Percentiles rank a stretch among this genome's conserved stretches.
phyloP scores from a whole-genome alignment of 2,113 vertebrate species.

The Zosterops borbonicus region DNA sequence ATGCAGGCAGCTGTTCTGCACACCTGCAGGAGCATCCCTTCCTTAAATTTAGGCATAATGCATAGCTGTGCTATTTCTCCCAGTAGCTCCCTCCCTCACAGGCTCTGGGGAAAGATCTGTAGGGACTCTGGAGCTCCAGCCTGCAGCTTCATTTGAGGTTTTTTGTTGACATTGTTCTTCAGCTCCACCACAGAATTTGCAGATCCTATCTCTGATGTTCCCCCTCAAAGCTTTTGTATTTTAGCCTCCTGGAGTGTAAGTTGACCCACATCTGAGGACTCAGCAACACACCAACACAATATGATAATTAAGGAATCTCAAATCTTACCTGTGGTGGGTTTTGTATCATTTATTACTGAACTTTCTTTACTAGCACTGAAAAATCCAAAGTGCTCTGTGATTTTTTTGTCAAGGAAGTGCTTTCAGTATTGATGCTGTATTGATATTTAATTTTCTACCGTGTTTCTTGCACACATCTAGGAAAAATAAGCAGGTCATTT shows the following conservation, averaged over 20 bases:
- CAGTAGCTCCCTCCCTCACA: background rate
- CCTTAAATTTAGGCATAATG: background rate
- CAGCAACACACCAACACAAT: background rate
- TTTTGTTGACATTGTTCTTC: background rate
- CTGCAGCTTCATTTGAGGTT: background rate
- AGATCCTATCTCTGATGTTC: background rate
- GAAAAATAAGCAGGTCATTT: background rate
- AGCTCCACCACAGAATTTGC: background rate
- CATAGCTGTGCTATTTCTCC: background rate
- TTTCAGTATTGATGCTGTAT: background rate
- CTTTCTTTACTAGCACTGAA: background rate
- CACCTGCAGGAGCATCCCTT: background rate
- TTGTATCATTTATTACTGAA: background rate
- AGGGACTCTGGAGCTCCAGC: fast-evolving
- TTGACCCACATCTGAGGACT: background rate
- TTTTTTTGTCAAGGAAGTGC: background rate
- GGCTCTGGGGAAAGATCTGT: background rate
- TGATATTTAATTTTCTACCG: background rate
- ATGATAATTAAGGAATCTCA: background rate
- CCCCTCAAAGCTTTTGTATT: background rate
- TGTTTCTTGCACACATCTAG: background rate
- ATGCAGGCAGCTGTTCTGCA: background rate
- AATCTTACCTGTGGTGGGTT: background rate
- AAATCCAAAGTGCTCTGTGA: background rate
- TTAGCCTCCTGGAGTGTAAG: background rate